Evolutionary conservation across 2,888 invertebrate species (phyloP).

Genomic region (Autographa gamma): DNA sequence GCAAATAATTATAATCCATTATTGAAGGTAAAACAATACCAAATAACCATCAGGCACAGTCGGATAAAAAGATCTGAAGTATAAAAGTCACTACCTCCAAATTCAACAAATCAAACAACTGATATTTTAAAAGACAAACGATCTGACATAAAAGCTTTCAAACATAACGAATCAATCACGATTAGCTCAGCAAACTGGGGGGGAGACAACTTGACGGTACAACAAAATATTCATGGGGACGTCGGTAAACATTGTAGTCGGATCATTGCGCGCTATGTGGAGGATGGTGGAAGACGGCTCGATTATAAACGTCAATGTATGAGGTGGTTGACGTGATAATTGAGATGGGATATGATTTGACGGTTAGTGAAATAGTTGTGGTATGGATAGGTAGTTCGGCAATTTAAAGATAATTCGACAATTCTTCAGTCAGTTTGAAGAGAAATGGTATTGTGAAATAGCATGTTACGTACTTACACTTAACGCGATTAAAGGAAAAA

Average conservation of each 20-base stretch:
- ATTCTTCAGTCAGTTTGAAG: too few species aligned
- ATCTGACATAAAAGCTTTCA: neutral
- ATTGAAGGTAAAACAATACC: too few species aligned
- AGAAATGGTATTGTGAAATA: too few species aligned
- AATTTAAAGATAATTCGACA: too few species aligned
- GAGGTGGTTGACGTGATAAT: constrained; percentile 9
- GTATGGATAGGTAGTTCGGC: neutral
- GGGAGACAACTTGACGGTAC: constrained; percentile 43
- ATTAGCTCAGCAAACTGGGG: constrained; percentile 37
- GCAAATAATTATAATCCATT: too few species aligned
- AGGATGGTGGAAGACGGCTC: constrained; percentile 18
- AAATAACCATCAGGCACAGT: too few species aligned
- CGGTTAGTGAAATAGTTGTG: neutral
- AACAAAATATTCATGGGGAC: constrained; percentile 62
- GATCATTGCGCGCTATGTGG: constrained; percentile 48
- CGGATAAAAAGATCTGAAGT: too few species aligned
- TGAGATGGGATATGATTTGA: neutral
- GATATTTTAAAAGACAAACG: neutral
- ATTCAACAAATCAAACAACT: neutral
- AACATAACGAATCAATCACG: constrained; percentile 23
- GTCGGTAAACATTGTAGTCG: constrained; percentile 63
- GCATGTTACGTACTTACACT: too few species aligned
- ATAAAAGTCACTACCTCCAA: neutral
- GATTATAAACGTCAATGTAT: constrained; percentile 32
- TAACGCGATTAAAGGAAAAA: too few species aligned